phyloP scores from a whole-genome alignment of 2,888 invertebrate species.

The Heteromyza rotundicornis region DNA sequence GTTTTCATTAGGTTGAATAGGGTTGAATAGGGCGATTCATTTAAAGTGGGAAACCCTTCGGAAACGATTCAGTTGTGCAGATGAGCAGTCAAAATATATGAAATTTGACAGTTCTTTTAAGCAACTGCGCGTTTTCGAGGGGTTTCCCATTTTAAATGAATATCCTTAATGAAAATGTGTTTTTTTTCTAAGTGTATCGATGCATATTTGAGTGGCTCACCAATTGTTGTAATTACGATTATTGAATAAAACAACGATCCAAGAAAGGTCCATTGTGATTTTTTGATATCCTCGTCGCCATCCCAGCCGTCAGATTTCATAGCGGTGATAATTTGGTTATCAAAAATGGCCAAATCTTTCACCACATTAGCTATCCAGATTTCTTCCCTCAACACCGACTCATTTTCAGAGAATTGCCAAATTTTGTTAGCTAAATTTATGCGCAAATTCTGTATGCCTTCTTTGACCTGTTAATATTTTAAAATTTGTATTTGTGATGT shows the following conservation, averaged over 20 bases:
- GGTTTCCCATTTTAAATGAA: too few species aligned
- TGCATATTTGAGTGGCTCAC: too few species aligned
- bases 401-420: conserved; percentile 71
- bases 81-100: too few species aligned
- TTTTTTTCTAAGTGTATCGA: too few species aligned
- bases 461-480: conserved; percentile 85
- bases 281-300: conserved; percentile 72
- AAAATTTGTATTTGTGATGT: too few species aligned
- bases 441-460: conserved; percentile 74
- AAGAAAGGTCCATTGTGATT: conserved; percentile 83
- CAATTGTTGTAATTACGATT: conserved; percentile 95
- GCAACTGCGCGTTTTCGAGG: too few species aligned
- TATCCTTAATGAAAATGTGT: too few species aligned
- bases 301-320: conserved; percentile 92
- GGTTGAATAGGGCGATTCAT: too few species aligned
- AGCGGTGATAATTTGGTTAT: conserved; percentile 76
- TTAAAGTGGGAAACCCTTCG: too few species aligned
- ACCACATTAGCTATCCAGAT: conserved; percentile 83
- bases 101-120: too few species aligned
- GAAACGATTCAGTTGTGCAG: too few species aligned
- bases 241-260: conserved; percentile 94
- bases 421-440: conserved; percentile 78
- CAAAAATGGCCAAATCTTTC: conserved; percentile 69
- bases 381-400: conserved; percentile 70
- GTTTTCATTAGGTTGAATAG: too few species aligned